These are phyloP conservation scores for Danio aesculapii DNA, from an alignment of 2,797 vertebrate species.

Conservation along the genomic window DNA sequence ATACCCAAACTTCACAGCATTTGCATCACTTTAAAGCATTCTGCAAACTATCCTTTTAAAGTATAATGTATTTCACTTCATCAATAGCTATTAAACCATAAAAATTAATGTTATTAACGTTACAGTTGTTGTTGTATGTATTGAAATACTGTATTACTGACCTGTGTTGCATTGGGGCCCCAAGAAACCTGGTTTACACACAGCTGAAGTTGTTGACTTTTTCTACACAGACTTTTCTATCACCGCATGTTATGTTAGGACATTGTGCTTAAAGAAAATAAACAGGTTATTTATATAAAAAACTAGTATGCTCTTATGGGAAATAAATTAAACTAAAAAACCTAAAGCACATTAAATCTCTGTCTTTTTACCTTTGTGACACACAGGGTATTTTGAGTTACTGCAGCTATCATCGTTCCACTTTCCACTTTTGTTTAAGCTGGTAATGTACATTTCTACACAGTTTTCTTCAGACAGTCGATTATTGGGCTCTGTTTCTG, in stretches of 20 bases:
- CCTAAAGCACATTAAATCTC: too few relatives aligned
- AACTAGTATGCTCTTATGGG: background rate
- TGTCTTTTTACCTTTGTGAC: conserved; percentile 74
- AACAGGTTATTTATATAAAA: background rate
- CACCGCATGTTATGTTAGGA: conserved; percentile 61
- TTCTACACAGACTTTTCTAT: conserved; percentile 72
- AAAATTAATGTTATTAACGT: background rate
- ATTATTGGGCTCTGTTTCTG: conserved; percentile 75
- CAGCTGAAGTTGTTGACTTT: conserved; percentile 72
- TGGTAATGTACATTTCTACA: conserved; percentile 78
- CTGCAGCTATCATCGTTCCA: conserved; percentile 80
- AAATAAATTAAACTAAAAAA: background rate
- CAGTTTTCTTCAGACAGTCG: conserved; percentile 71
- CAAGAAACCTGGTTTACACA: conserved; percentile 70
- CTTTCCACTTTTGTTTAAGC: conserved; percentile 42
- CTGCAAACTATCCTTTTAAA: background rate
- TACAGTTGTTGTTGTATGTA: background rate
- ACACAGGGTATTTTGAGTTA: conserved; percentile 56
- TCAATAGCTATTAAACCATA: background rate
- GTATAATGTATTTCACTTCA: background rate
- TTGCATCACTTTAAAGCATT: too few relatives aligned
- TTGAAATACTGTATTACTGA: background rate
- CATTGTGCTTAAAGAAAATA: conserved; percentile 73
- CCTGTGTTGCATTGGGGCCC: conserved; percentile 22
- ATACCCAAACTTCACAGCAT: too few relatives aligned